Evolutionary conservation across 2,888 invertebrate genomes (phyloP).

Genomic region (Dicyrtomina minuta): DNA sequence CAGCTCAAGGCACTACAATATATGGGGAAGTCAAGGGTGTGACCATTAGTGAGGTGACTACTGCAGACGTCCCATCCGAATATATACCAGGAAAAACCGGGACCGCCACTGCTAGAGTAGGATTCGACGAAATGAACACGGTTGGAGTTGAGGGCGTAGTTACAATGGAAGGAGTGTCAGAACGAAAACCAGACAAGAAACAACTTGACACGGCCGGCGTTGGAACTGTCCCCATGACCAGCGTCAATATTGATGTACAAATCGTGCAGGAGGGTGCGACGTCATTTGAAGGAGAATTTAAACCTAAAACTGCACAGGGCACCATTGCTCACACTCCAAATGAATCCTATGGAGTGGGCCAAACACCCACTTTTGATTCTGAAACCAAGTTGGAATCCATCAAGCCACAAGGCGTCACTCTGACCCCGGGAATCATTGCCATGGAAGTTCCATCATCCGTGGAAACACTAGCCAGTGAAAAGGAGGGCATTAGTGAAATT

Average conservation of each 20-base stretch:
- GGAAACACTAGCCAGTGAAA: constrained; percentile 6
- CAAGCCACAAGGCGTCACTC: neutral
- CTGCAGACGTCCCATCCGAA: constrained; percentile 1
- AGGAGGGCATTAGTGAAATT: neutral
- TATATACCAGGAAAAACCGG: constrained; percentile 34
- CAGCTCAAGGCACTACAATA: constrained; percentile 22
- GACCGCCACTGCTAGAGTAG: constrained; percentile 21
- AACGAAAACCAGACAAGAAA: constrained; percentile 23
- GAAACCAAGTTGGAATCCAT: neutral
- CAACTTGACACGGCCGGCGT: constrained; percentile 10
- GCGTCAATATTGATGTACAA: constrained; percentile 16
- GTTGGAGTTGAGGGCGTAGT: constrained; percentile 9
- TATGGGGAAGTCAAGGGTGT: constrained; percentile 23
- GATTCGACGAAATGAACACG: constrained; percentile 16
- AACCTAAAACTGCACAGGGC: constrained; percentile 20
- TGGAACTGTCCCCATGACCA: constrained; percentile 13
- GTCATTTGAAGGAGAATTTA: constrained; percentile 28
- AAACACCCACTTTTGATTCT: neutral
- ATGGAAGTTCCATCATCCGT: constrained; percentile 1
- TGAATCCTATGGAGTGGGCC: constrained; percentile 8
- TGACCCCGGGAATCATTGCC: constrained; percentile 15
- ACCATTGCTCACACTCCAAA: neutral
- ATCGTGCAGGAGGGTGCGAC: constrained; percentile 18
- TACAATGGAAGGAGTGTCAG: constrained; percentile 15
- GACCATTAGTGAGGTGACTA: constrained; percentile 20